phyloP scores from a whole-genome alignment of 2,888 invertebrate species.

The Ischnus inquisitorius region DNA sequence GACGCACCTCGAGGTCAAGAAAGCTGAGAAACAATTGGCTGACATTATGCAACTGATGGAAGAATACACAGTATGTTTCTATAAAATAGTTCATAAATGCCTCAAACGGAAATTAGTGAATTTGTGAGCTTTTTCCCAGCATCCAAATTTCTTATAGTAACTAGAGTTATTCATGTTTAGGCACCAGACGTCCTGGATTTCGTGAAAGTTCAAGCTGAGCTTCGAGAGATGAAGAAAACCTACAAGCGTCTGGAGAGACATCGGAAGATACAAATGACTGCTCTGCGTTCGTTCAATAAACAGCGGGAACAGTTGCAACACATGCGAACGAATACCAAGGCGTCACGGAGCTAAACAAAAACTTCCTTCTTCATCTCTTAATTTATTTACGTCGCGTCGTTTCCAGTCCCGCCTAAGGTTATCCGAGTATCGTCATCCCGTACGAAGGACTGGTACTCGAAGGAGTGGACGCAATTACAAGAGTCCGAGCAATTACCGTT shows the following conservation, averaged over 20 bases:
- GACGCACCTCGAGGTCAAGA: conserved; percentile 85
- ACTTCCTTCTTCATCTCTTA: not conserved
- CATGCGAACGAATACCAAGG: conserved; percentile 24
- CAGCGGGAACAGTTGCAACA: conserved; percentile 55
- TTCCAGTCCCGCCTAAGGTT: not conserved
- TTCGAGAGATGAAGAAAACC: conserved; percentile 85
- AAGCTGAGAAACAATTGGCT: conserved; percentile 83
- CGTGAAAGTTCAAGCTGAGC: conserved; percentile 86
- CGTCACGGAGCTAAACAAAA: conserved; percentile 17
- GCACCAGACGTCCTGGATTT: conserved; percentile 88
- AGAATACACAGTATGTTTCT: conserved; percentile 83
- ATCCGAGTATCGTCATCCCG: conserved; percentile 1
- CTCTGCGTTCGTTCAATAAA: conserved; percentile 58
- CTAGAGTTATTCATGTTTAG: conserved; percentile 65
- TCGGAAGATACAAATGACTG: conserved; percentile 73
- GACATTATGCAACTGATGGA: conserved; percentile 84
- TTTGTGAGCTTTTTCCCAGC: not conserved
- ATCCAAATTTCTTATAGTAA: not conserved
- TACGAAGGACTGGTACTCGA: conserved; percentile 29
- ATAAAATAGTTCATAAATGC: not conserved
- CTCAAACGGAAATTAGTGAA: not conserved
- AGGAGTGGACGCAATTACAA: conserved; percentile 73
- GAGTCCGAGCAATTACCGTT: conserved; percentile 69
- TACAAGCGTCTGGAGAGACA: conserved; percentile 83
- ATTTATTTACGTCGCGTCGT: not conserved